These are phyloP conservation scores for Trochalopteron elliotii DNA, from an alignment of 2,113 vertebrate species.

Conservation along the genomic window DNA sequence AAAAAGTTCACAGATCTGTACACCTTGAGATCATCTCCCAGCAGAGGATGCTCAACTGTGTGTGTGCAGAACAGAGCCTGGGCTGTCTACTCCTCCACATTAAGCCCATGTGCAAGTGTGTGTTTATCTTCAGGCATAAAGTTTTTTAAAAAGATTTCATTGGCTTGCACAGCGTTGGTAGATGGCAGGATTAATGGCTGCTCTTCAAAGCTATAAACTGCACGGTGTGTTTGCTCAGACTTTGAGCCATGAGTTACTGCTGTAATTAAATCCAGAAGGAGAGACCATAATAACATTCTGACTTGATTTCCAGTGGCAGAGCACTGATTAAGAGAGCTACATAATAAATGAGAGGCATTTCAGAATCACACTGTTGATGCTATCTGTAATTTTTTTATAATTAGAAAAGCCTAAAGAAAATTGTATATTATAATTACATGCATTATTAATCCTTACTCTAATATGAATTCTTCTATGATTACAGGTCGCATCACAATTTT, in stretches of 20 bases:
- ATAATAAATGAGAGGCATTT: slow-evolving; percentile 66
- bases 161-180: slow-evolving; percentile 38
- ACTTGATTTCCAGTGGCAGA: slow-evolving; percentile 69
- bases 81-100: background rate
- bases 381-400: slow-evolving; percentile 73
- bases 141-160: slow-evolving; percentile 4
- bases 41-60: accelerated
- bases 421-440: slow-evolving; percentile 69
- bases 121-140: slow-evolving; percentile 5
- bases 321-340: slow-evolving; percentile 68
- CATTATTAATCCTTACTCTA: slow-evolving; percentile 65
- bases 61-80: accelerated
- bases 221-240: slow-evolving; percentile 59
- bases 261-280: slow-evolving; percentile 70
- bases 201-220: slow-evolving; percentile 56
- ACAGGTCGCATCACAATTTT: slow-evolving; percentile 41
- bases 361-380: slow-evolving; percentile 59
- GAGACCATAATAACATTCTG: slow-evolving; percentile 64
- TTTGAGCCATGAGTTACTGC: slow-evolving; percentile 69
- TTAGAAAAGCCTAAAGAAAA: slow-evolving; percentile 71
- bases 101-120: background rate
- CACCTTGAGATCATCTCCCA: background rate
- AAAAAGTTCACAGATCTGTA: background rate
- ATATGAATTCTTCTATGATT: slow-evolving; percentile 21
- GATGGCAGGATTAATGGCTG: slow-evolving; percentile 52